Conservation (phyloP, 30 jellyfish, hydroid and myxozoan species). For the Aurelia aurita region DNA sequence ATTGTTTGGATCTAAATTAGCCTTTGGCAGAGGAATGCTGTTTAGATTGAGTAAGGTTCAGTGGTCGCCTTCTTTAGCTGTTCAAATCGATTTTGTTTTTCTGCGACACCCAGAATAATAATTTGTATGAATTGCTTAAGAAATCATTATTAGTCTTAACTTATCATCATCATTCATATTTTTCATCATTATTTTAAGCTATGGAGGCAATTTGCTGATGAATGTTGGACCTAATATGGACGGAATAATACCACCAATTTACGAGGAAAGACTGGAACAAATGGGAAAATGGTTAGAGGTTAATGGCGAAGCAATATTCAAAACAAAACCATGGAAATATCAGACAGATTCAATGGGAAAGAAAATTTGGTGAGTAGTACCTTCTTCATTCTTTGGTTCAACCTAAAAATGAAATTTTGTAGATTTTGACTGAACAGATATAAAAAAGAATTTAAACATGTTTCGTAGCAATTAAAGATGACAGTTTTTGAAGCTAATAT, state of each 20-base stretch:
- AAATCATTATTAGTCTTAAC: too few relatives aligned
- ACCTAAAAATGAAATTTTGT: neutral
- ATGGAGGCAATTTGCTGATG: constrained; percentile 91
- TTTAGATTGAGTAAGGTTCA: too few relatives aligned
- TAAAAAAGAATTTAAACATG: too few relatives aligned
- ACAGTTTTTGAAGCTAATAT: too few relatives aligned
- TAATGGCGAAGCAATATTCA: constrained; percentile 86
- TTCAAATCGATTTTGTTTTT: too few relatives aligned
- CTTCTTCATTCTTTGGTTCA: neutral
- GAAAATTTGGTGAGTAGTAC: constrained; percentile 32
- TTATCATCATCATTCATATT: neutral
- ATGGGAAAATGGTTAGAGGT: constrained; percentile 84
- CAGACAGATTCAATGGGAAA: constrained; percentile 71
- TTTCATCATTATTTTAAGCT: constrained; percentile 27
- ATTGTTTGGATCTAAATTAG: too few relatives aligned
- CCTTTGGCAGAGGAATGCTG: too few relatives aligned
- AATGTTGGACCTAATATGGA: constrained; percentile 93
- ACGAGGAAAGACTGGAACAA: constrained; percentile 84
- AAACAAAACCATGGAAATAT: constrained; percentile 75
- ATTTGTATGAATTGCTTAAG: too few relatives aligned
- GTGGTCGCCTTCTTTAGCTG: too few relatives aligned
- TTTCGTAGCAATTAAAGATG: too few relatives aligned
- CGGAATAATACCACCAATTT: constrained; percentile 87
- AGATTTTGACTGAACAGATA: neutral
- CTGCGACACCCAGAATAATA: too few relatives aligned